Evolutionary conservation across 2,797 vertebrate genomes (phyloP).

Genomic region (Sphenodon punctatus): DNA sequence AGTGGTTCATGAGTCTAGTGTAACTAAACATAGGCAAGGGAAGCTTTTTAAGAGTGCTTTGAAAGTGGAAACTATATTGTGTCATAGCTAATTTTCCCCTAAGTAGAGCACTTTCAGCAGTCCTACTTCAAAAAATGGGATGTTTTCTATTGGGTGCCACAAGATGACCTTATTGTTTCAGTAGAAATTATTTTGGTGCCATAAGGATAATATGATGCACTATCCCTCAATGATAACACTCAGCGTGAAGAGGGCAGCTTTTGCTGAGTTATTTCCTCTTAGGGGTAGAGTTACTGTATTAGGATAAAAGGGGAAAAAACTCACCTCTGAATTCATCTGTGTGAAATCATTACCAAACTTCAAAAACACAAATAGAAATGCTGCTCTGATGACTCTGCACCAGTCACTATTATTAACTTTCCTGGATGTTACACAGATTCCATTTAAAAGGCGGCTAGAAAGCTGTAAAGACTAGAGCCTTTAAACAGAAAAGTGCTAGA

Average conservation of each 20-base stretch:
- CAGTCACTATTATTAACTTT: neutral
- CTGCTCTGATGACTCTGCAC: neutral
- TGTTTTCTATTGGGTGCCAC: constrained; percentile 55
- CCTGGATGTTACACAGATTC: neutral
- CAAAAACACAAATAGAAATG: too few relatives aligned
- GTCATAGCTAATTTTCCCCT: constrained; percentile 59
- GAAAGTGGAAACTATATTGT: constrained; percentile 71
- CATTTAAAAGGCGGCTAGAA: neutral
- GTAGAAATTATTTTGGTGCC: constrained; percentile 22
- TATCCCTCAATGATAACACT: neutral
- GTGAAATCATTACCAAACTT: fast-evolving
- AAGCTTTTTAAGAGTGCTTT: constrained; percentile 74
- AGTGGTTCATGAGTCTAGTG: constrained; percentile 66
- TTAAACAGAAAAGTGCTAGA: neutral
- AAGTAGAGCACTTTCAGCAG: constrained; percentile 59
- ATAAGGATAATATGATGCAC: neutral
- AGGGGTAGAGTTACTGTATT: neutral
- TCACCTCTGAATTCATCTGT: neutral
- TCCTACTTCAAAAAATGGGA: constrained; percentile 49
- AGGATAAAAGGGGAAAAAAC: neutral
- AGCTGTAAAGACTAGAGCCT: neutral
- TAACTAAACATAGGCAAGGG: constrained; percentile 56
- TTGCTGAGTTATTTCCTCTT: constrained; percentile 2
- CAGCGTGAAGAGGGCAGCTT: neutral
- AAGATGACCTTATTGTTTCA: constrained; percentile 56